A percentile compares a stretch with the other conserved stretches of the same genome.
Evolutionary conservation across 2,888 invertebrate species (phyloP).

Genomic region (Sarcophaga subvicina): DNA sequence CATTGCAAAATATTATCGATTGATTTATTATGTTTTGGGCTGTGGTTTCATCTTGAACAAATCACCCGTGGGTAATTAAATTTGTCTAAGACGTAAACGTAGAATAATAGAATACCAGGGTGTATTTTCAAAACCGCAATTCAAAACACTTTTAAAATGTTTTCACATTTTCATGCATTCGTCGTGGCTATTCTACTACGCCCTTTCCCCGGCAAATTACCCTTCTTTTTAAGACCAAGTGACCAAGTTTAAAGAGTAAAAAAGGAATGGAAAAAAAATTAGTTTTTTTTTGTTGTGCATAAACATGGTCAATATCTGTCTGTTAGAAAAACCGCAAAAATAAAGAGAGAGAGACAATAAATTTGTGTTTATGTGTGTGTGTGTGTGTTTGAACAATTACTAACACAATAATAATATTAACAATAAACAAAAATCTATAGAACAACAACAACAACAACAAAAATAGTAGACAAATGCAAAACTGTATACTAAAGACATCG

Average conservation of each 20-base stretch:
- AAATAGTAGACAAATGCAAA: conserved; percentile 1
- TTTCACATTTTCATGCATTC: neutral
- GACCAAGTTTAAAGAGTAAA: neutral
- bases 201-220: neutral
- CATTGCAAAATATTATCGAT: neutral
- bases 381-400: too few relatives aligned
- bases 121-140: conserved; percentile 44
- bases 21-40: neutral
- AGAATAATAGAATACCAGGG: neutral
- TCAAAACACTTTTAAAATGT: conserved; percentile 35
- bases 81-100: conserved; percentile 25
- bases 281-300: neutral
- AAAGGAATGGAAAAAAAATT: neutral
- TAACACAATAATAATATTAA: too few relatives aligned
- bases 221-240: neutral
- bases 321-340: conserved; percentile 55
- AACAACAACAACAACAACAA: conserved; percentile 15
- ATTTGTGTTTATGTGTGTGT: too few relatives aligned
- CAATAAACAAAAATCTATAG: too few relatives aligned
- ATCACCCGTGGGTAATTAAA: conserved; percentile 35
- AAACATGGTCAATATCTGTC: neutral
- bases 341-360: conserved; percentile 11
- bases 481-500: neutral
- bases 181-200: neutral
- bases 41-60: conserved; percentile 46